Evolutionary conservation across 2,113 vertebrate genomes (phyloP).

Genomic region (Onychostruthus taczanowskii): DNA sequence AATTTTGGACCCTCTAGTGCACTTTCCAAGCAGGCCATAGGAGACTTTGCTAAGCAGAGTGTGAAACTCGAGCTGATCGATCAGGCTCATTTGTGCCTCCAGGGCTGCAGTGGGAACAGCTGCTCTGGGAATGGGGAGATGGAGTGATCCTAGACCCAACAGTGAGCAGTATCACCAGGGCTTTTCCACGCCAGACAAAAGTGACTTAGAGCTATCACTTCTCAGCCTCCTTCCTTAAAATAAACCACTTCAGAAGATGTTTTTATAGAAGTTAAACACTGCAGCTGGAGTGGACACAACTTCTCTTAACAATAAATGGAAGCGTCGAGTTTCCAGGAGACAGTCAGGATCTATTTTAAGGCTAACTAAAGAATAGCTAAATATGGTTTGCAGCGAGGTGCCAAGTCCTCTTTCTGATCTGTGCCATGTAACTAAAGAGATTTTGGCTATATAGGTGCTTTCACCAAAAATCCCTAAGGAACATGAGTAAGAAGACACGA

Average conservation of each 20-base stretch:
- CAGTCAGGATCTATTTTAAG: slow-evolving; percentile 49
- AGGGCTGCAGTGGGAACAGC: background rate
- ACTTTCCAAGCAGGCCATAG: background rate
- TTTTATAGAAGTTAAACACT: background rate
- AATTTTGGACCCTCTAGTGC: background rate
- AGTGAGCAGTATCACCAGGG: rapidly evolving
- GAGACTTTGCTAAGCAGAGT: background rate
- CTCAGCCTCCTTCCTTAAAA: background rate
- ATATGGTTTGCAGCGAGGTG: slow-evolving; percentile 11
- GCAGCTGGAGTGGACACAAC: background rate
- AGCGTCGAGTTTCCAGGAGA: background rate
- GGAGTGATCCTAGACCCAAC: background rate
- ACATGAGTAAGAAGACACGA: background rate
- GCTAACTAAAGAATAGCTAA: slow-evolving; percentile 29
- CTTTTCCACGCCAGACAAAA: background rate
- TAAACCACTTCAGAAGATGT: background rate
- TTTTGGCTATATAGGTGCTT: background rate
- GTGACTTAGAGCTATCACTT: background rate
- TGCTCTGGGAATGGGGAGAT: rapidly evolving
- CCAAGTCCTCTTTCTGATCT: background rate
- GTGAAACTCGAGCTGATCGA: background rate
- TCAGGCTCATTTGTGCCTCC: background rate
- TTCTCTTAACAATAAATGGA: slow-evolving; percentile 23
- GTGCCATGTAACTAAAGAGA: background rate
- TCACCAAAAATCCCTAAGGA: background rate